Base-by-base conservation (phyloP, 2,113 vertebrate species). In the Coracopsis vasa region DNA sequence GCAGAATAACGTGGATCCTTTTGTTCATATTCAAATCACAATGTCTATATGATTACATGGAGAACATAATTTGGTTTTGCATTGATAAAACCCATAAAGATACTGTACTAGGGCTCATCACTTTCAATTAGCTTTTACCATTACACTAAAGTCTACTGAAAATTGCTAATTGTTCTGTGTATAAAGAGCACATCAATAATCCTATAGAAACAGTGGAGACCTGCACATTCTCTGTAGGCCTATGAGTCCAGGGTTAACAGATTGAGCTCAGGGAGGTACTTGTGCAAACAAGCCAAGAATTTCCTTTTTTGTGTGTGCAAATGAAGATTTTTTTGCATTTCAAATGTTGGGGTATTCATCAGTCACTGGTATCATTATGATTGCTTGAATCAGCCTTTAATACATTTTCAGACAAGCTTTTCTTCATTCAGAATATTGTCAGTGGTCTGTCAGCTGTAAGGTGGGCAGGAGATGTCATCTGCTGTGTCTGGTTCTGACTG, bases 401-500 rank as follows among this genome's bases (percentile, higher is more conserved):
- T 13, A 24, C 5, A 9, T 33, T 56, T 95, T 47, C 18, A 56
- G n/a, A 19, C 10, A 45, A 72, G 27, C 20, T 87, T 60, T 90
- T 35, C 28, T 44, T 37, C 16, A 10, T n/a, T 73, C 54, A 25
- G 35, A 29, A 4, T 44, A 15, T 9, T 9, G 2, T 9, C 56
- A 16, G 41, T 24, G 53, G 37, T 31, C 48, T 65, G 27, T 41
- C 13, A 58, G 67, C 79, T 69, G 35, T 54, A 33, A 33, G 47
- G 20, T 86, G 92, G 66, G 58, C 90, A 80, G 95, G 88, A 86
- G 85, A 16, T 67, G 89, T 60, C 48, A 69, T 91, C 65, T 90
- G 62, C 83, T 56, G 5, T 72, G 51, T 41, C 85, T 93, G n/a
- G 17, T 10, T 27, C 48, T 60, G 71, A 45, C 9, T n/a, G 90